phyloP scores from a whole-genome alignment of 30 jellyfish, hydroid and myxozoan species.

The Nemopilema nomurai region DNA sequence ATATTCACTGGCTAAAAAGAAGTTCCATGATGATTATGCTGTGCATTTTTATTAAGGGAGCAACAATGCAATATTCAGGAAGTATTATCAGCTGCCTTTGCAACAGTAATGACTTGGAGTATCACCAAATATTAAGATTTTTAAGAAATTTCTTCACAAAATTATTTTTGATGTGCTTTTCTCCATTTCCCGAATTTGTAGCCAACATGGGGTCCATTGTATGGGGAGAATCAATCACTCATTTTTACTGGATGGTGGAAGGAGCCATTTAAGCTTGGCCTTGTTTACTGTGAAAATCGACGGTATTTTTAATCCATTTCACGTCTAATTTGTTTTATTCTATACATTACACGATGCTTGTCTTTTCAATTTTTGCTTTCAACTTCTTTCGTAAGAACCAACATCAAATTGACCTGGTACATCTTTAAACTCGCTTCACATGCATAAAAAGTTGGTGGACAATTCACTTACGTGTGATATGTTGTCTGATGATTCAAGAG shows the following conservation, averaged over 20 bases:
- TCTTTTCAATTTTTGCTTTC: too few species aligned
- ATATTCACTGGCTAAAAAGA: not conserved
- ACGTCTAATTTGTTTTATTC: too few species aligned
- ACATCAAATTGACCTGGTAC: too few species aligned
- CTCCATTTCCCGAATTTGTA: not conserved
- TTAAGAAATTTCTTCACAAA: not conserved
- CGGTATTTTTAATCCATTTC: constrained; percentile 22
- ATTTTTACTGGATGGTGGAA: constrained; percentile 76
- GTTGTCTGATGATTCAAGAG: too few species aligned
- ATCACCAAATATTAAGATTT: not conserved
- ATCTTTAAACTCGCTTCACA: too few species aligned
- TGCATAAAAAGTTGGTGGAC: too few species aligned
- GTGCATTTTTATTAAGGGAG: not conserved
- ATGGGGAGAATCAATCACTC: constrained; percentile 48
- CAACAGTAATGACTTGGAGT: not conserved
- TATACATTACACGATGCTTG: too few species aligned
- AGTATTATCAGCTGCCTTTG: not conserved
- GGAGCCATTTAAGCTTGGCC: constrained; percentile 77
- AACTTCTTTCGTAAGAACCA: too few species aligned
- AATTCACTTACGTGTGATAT: too few species aligned
- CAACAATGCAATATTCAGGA: not conserved
- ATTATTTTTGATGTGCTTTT: not conserved
- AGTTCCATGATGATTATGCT: not conserved
- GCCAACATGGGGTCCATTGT: constrained; percentile 47
- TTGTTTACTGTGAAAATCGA: constrained; percentile 76